Percentiles rank a stretch among this genome's conserved stretches.
phyloP scores from a whole-genome alignment of 2,888 invertebrate genomes.

The Mimachlamys varia region DNA sequence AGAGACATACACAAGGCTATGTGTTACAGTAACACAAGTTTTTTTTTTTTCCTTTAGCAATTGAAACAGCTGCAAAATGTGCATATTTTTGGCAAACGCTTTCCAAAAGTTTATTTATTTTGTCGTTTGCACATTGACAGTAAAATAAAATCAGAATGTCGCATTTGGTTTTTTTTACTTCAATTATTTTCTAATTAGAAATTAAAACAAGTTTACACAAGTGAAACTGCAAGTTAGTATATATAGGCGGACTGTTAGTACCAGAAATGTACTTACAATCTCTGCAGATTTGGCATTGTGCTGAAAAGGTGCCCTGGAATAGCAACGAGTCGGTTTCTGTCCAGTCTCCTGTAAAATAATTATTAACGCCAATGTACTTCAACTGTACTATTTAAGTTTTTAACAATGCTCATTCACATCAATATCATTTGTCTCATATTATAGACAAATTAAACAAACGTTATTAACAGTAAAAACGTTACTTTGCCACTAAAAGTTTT shows the following conservation, averaged over 20 bases:
- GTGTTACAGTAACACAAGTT: neutral
- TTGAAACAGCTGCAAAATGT: neutral
- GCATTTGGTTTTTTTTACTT: neutral
- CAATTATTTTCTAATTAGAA: neutral
- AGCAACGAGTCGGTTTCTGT: constrained; percentile 45
- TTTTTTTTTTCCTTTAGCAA: neutral
- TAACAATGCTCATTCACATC: too few relatives aligned
- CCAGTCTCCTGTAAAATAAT: constrained; percentile 48
- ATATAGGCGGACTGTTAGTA: neutral
- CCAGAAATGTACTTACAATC: constrained; percentile 55
- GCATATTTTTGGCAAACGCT: neutral
- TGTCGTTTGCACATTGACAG: neutral
- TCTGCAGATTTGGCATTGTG: constrained; percentile 51
- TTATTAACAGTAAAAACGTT: too few relatives aligned
- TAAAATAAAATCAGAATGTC: neutral
- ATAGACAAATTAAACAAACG: too few relatives aligned
- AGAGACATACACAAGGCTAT: neutral
- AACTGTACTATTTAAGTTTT: too few relatives aligned
- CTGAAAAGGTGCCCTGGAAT: constrained; percentile 49
- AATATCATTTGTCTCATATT: too few relatives aligned
- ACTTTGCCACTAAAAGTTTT: too few relatives aligned
- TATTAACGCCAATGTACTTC: neutral
- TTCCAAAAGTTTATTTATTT: too few relatives aligned
- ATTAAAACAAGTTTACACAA: too few relatives aligned
- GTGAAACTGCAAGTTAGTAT: too few relatives aligned